These are phyloP conservation scores for Cossypha caffra DNA, from an alignment of 2,797 vertebrate genomes.

Conservation along the genomic window DNA sequence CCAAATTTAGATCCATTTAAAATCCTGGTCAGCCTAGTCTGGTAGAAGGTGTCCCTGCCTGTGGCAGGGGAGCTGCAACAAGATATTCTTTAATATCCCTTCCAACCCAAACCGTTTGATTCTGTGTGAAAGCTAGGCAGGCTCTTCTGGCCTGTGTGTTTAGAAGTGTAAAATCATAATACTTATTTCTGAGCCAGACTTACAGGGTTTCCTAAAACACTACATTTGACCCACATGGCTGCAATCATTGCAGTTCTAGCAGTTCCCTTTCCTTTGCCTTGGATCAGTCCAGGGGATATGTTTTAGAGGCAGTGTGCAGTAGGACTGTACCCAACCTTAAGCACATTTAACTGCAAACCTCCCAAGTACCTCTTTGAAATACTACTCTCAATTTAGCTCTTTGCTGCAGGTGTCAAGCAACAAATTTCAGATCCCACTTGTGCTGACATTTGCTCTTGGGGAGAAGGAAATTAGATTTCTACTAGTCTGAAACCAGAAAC, in stretches of 20 bases:
- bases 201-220: not conserved
- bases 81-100: not conserved
- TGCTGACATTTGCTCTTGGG: constrained; percentile 71
- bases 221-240: not conserved
- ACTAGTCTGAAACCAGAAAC: constrained; percentile 71
- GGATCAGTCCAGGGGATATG: not conserved
- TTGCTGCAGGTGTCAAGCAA: constrained; percentile 68
- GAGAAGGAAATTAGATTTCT: constrained; percentile 75
- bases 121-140: not conserved
- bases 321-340: constrained; percentile 32
- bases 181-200: not conserved
- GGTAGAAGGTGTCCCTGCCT: not conserved
- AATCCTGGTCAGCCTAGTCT: not conserved
- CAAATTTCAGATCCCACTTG: constrained; percentile 69
- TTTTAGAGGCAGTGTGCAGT: not conserved
- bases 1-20: not conserved
- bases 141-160: not conserved
- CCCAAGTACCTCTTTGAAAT: constrained; percentile 71
- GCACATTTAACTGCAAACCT: constrained; percentile 41
- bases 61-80: not conserved
- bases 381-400: constrained; percentile 69
- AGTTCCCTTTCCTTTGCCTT: not conserved
- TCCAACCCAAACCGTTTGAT: not conserved
- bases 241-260: not conserved
- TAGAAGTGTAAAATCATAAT: not conserved